phyloP scores from a whole-genome alignment of 2,888 invertebrate species.

The Tuberolachnus salignus region DNA sequence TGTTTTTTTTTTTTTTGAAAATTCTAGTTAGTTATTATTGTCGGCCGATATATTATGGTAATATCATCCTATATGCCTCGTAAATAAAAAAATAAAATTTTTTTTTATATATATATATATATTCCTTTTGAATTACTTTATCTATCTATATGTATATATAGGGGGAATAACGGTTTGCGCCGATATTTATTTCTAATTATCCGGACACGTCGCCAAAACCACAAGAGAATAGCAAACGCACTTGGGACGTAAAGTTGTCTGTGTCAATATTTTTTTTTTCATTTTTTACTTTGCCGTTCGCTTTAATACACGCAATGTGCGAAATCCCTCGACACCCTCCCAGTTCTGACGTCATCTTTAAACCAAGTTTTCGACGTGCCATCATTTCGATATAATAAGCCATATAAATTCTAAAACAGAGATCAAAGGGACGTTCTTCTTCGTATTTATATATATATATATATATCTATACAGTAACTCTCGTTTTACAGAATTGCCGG shows the following conservation, averaged over 20 bases:
- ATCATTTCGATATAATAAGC: slow-evolving; percentile 46
- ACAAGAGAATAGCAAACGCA: slow-evolving; percentile 5
- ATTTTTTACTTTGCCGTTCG: slow-evolving; percentile 4
- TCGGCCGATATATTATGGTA: too few relatives aligned
- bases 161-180: neutral
- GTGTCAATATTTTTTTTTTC: slow-evolving; percentile 29
- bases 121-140: too few relatives aligned
- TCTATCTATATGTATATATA: too few relatives aligned
- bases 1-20: too few relatives aligned
- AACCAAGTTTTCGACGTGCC: slow-evolving; percentile 36
- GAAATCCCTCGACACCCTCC: slow-evolving; percentile 43
- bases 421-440: slow-evolving; percentile 41
- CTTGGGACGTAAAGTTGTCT: slow-evolving; percentile 26
- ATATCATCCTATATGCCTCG: too few relatives aligned
- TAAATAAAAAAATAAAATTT: too few relatives aligned
- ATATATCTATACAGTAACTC: too few relatives aligned
- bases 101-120: too few relatives aligned
- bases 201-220: neutral
- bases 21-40: too few relatives aligned
- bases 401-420: slow-evolving; percentile 52
- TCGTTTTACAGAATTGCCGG: slow-evolving; percentile 44
- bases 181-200: slow-evolving; percentile 28
- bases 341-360: slow-evolving; percentile 23
- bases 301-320: slow-evolving; percentile 43
- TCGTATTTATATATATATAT: too few relatives aligned